These are phyloP conservation scores for Hippoglossus hippoglossus DNA, from an alignment of 2,797 vertebrate genomes.

Conservation along the genomic window DNA sequence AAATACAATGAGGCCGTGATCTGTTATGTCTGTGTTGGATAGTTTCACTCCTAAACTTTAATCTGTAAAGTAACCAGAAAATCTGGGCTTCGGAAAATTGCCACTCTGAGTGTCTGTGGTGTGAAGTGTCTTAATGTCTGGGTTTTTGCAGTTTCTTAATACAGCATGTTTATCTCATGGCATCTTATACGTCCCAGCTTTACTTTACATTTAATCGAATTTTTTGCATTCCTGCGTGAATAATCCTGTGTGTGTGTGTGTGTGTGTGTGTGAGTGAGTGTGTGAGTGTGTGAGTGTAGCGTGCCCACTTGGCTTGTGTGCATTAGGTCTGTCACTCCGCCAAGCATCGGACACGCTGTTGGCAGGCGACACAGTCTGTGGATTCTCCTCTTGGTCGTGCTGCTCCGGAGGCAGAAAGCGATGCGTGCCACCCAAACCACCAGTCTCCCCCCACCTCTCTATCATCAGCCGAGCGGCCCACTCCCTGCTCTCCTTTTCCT, in stretches of 20 bases:
- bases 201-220: slow-evolving; percentile 45
- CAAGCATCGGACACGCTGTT: slow-evolving; percentile 64
- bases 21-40: slow-evolving; percentile 53
- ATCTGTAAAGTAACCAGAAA: slow-evolving; percentile 58
- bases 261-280: slow-evolving; percentile 31
- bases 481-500: slow-evolving; percentile 72
- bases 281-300: slow-evolving; percentile 18
- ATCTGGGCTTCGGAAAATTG: slow-evolving; percentile 48
- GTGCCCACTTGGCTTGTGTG: slow-evolving; percentile 26
- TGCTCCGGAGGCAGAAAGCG: slow-evolving; percentile 59
- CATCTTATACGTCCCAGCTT: slow-evolving; percentile 52
- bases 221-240: slow-evolving; percentile 55
- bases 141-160: slow-evolving; percentile 39
- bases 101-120: slow-evolving; percentile 55
- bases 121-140: slow-evolving; percentile 43
- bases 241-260: slow-evolving; percentile 19
- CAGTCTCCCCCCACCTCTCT: slow-evolving; percentile 42
- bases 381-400: slow-evolving; percentile 65
- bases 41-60: slow-evolving; percentile 43
- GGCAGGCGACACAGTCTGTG: slow-evolving; percentile 72
- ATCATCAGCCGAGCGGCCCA: slow-evolving; percentile 65
- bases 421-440: slow-evolving; percentile 78
- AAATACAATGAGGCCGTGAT: slow-evolving; percentile 33
- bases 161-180: slow-evolving; percentile 42
- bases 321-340: slow-evolving; percentile 59